Evolutionary conservation across 2,888 invertebrate genomes (phyloP).

Genomic region (Pyrocoelia pectoralis): DNA sequence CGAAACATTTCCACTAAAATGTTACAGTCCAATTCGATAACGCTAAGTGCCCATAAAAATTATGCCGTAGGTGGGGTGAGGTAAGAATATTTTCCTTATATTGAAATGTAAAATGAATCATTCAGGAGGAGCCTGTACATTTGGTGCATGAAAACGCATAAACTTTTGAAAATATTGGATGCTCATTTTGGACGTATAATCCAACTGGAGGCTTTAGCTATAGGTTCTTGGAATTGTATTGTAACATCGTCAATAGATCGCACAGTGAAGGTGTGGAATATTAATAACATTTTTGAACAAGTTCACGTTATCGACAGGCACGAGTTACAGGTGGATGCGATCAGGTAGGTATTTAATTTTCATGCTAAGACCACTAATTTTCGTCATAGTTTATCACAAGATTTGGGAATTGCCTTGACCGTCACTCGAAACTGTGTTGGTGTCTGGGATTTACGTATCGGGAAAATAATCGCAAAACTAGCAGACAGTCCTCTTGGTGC

Average conservation of each 20-base stretch:
- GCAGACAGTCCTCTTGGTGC: constrained; percentile 93
- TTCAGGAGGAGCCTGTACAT: constrained; percentile 86
- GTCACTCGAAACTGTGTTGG: constrained; percentile 95
- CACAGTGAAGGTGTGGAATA: constrained; percentile 99
- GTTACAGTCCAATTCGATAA: constrained; percentile 89
- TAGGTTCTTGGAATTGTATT: constrained; percentile 91
- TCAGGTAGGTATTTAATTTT: constrained; percentile 81
- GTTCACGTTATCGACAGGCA: constrained; percentile 95
- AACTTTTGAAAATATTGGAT: constrained; percentile 90
- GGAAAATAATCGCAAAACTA: constrained; percentile 83
- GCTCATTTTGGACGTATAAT: constrained; percentile 98
- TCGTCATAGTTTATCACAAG: constrained; percentile 73
- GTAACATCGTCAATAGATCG: constrained; percentile 98
- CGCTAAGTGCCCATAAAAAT: constrained; percentile 88
- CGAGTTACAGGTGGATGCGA: constrained; percentile 92
- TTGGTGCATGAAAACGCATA: constrained; percentile 84
- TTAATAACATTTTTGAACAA: constrained; percentile 98
- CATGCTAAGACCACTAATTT: background rate
- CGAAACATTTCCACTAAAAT: constrained; percentile 93
- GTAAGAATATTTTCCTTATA: constrained; percentile 55
- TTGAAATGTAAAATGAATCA: background rate
- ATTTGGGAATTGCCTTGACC: constrained; percentile 85
- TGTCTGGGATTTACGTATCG: constrained; percentile 90
- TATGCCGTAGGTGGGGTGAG: constrained; percentile 96
- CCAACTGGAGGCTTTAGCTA: constrained; percentile 85